A percentile compares a stretch with the other conserved stretches of the same genome.
Conservation (phyloP, 2,113 vertebrate species). For the Serilophus lunatus region DNA sequence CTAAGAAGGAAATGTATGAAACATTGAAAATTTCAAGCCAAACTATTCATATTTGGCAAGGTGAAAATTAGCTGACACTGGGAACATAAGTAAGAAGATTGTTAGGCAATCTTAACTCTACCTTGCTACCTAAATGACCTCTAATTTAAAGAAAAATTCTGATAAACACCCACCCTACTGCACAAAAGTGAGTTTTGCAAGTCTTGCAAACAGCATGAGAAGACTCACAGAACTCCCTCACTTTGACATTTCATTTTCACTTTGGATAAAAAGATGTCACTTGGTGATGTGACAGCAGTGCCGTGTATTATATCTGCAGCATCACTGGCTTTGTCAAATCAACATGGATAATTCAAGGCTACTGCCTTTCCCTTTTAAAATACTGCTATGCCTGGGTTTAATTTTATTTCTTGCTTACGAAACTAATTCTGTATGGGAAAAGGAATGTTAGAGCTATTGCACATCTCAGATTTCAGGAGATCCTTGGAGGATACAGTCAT, state of each 20-base stretch:
- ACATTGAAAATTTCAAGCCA: background rate
- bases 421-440: constrained; percentile 16
- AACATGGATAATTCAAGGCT: constrained; percentile 56
- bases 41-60: background rate
- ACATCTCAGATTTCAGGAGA: constrained; percentile 12
- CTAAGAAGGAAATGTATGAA: background rate
- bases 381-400: background rate
- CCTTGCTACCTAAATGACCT: background rate
- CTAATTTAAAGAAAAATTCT: constrained; percentile 36
- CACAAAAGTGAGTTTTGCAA: constrained; percentile 17
- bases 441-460: background rate
- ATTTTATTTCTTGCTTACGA: constrained; percentile 23
- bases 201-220: constrained; percentile 15
- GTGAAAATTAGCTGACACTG: background rate
- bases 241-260: constrained; percentile 62
- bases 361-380: constrained; percentile 29
- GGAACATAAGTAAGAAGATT: background rate
- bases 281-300: constrained; percentile 41
- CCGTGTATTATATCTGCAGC: constrained; percentile 24
- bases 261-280: constrained; percentile 55
- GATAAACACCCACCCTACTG: background rate
- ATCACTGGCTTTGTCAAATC: constrained; percentile 38
- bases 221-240: constrained; percentile 16
- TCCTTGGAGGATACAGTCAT: constrained; percentile 1
- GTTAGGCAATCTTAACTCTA: background rate